These are phyloP conservation scores for Melikaiella ostensackeni DNA, from an alignment of 2,888 invertebrate genomes.

Conservation along the genomic window DNA sequence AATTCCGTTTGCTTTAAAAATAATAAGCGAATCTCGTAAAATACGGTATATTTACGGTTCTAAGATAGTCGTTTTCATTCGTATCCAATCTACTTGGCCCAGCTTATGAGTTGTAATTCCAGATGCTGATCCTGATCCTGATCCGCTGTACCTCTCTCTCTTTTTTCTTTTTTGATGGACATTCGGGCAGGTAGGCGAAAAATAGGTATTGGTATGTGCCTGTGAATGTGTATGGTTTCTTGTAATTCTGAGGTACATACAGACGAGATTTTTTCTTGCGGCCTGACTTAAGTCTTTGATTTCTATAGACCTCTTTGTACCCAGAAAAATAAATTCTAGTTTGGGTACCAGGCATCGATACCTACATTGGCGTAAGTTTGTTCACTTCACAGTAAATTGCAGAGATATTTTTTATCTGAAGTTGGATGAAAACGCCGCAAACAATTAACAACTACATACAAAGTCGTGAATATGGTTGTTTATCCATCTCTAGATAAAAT, in stretches of 20 bases:
- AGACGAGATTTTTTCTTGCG: not conserved
- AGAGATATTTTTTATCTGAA: no score
- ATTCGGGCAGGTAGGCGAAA: conserved; percentile 2
- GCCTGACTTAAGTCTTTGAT: conserved; percentile 19
- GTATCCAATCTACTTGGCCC: not conserved
- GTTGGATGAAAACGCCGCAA: no score
- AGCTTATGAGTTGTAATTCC: conserved; percentile 5
- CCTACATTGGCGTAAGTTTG: not conserved
- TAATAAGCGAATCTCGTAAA: not conserved
- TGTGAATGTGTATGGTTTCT: not conserved
- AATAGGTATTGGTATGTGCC: not conserved
- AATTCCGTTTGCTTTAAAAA: no score
- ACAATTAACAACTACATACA: no score
- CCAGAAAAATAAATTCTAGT: not conserved
- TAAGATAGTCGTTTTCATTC: not conserved
- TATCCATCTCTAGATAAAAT: no score
- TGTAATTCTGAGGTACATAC: not conserved
- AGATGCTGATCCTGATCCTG: conserved; percentile 15
- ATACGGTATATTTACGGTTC: not conserved
- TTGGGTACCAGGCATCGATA: conserved; percentile 4
- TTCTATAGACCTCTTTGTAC: conserved; percentile 3
- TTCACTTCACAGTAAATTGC: no score
- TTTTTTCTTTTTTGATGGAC: not conserved
- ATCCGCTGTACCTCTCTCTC: not conserved
- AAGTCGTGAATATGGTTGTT: no score